Evolutionary conservation across 2,113 vertebrate species (phyloP), one percentile per base, ranked within the genome.

Genomic region (Leucoraja erinaceus): DNA sequence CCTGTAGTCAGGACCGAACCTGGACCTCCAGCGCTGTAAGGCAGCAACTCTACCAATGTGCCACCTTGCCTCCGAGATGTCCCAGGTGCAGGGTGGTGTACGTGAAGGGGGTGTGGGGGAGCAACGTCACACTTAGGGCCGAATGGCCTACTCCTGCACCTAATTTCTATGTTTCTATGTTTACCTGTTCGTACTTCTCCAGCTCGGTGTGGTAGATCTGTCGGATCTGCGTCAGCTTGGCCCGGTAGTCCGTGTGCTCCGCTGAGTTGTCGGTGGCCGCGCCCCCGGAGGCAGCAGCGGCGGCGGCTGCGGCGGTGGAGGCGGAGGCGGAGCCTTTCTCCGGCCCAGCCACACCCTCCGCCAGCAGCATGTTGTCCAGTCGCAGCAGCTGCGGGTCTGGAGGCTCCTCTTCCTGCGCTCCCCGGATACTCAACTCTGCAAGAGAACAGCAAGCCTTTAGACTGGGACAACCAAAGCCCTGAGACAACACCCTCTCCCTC

Each of bases 111-210:
- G 75, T 9, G n/a, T 4, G 31, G 76, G 3, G 70, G 54, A 3
- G 5, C 31, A 92, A 1, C 14, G 7, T n/a, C 6, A 1, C 28
- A 10, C 54, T 70, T n/a, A n/a, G n/a, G n/a, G n/a, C n/a, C n/a
- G n/a, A n/a, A n/a, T n/a, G n/a, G n/a, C n/a, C n/a, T n/a, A n/a
- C n/a, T n/a, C n/a, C n/a, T n/a, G n/a, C n/a, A n/a, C n/a, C n/a
- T n/a, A n/a, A n/a, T n/a, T n/a, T n/a, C n/a, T n/a, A n/a, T n/a
- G n/a, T n/a, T n/a, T n/a, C n/a, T n/a, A n/a, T n/a, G n/a, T n/a
- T n/a, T 76, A 98, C 97, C 98, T 98, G 98, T 95, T 98, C 97
- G 88, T 98, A 98, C 94, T 98, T 98, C 97, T 98, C 97, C 95
- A 98, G 96, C 96, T 98, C 98, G 86, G 97, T 97, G 96, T 97